Evolutionary conservation across 2,888 invertebrate genomes (phyloP), one percentile per base, ranked within the genome.

Genomic region (Carcina quercana): DNA sequence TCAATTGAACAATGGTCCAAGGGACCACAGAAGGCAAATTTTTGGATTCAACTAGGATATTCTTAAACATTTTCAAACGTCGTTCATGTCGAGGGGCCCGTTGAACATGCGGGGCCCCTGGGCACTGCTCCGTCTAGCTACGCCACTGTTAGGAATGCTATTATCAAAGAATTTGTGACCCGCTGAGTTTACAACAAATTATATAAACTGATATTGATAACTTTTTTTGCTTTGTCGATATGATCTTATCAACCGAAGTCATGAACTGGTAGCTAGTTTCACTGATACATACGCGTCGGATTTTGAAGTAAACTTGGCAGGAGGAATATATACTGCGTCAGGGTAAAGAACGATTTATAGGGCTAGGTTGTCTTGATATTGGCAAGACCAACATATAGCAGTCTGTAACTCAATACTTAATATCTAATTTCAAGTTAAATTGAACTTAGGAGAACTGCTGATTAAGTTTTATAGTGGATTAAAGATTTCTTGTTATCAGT

Each of bases 361-460:
- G 17, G 78, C 76, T 79, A 59, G 63, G 72, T 74, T 67, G 58
- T 78, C 78, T 79, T 79, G 79, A 67, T 62, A 35, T 56, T 52
- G 50, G 69, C 76, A 80, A 79, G 79, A 78, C 62, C 35, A 54
- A 73, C 72, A 25, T 10, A 7, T 36, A 36, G 32, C 30, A 25
- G 10, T 25, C 27, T 17, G 10, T 15, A 15, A 27, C 13, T 25
- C 13, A 25, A 25, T 13, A 25, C 13, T 5, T 25, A 25, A 25
- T 17, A 17, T n/a, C 27, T 11, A 17, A 5, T 11, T 15, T 27
- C 27, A 27, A 17, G 2, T 10, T 11, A 13, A 14, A 21, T 14
- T 29, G 29, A 29, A 29, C 20, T 29, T 20, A 8, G 13, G 21
- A 20, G 14, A 13, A 29, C 29, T 19, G 19, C 21, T 21, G 14